These are phyloP conservation scores for Pyrrhia umbra DNA, from an alignment of 2,888 invertebrate genomes.

Conservation along the genomic window DNA sequence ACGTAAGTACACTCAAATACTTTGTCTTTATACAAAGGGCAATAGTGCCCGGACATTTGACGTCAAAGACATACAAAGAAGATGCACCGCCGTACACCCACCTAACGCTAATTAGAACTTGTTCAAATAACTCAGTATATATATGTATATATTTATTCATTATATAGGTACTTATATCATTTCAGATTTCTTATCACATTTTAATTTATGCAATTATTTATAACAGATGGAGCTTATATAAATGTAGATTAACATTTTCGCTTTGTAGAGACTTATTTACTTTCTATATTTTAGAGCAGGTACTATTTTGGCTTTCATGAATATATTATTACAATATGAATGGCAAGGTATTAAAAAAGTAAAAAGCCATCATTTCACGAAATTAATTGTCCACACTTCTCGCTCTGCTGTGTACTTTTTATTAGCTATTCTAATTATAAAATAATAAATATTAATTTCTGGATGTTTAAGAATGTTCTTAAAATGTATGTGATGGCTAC, in stretches of 20 bases:
- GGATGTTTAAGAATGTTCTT: slow-evolving; percentile 6
- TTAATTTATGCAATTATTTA: slow-evolving; percentile 21
- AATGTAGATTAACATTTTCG: slow-evolving; percentile 15
- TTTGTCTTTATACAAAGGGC: slow-evolving; percentile 10
- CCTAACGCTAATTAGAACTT: slow-evolving; percentile 5
- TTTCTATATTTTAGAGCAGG: slow-evolving; percentile 53
- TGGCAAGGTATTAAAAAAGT: background rate
- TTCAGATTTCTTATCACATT: slow-evolving; percentile 35
- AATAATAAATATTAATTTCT: slow-evolving; percentile 15
- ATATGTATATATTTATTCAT: slow-evolving; percentile 11
- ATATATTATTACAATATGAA: slow-evolving; percentile 16
- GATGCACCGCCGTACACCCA: slow-evolving; percentile 14
- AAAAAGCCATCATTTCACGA: background rate
- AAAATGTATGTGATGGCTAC: slow-evolving; percentile 39
- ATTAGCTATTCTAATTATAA: slow-evolving; percentile 3
- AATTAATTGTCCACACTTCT: background rate
- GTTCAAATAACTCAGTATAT: slow-evolving; percentile 34
- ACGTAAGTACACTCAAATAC: slow-evolving; percentile 26
- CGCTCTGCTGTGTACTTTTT: background rate
- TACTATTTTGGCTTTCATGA: slow-evolving; percentile 61
- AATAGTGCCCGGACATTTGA: slow-evolving; percentile 26
- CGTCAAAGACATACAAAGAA: slow-evolving; percentile 18
- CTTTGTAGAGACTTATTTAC: slow-evolving; percentile 19
- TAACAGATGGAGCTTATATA: slow-evolving; percentile 25
- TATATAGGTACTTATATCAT: slow-evolving; percentile 9